These are phyloP conservation scores for Omphaloscelis lunosa DNA, from an alignment of 2,888 invertebrate species.

Conservation along the genomic window DNA sequence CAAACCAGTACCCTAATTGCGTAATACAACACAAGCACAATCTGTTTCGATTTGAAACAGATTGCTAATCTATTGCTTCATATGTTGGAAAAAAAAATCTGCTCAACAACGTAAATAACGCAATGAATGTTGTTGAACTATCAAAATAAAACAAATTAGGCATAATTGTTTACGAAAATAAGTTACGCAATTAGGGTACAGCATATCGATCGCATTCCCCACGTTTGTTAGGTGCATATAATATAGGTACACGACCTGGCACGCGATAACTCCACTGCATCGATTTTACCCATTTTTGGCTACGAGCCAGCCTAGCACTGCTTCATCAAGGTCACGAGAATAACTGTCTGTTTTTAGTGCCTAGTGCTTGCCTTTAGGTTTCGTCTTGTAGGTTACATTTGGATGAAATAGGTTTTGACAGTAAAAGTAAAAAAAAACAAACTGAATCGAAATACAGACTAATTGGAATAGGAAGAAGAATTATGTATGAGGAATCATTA, in stretches of 20 bases:
- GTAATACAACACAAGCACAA: too few species aligned
- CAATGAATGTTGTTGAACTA: too few species aligned
- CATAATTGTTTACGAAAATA: too few species aligned
- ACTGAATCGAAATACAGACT: too few species aligned
- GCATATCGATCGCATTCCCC: conserved; percentile 20
- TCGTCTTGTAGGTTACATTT: conserved; percentile 6
- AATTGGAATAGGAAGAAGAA: background rate
- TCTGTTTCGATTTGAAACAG: too few species aligned
- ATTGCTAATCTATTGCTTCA: too few species aligned
- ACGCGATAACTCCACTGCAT: conserved; percentile 59
- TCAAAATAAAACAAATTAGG: too few species aligned
- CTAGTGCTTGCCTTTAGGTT: conserved; percentile 34
- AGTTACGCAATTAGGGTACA: too few species aligned
- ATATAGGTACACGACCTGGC: conserved; percentile 38
- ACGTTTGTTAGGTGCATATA: conserved; percentile 33
- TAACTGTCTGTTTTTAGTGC: conserved; percentile 36
- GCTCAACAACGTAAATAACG: too few species aligned
- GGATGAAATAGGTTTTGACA: background rate
- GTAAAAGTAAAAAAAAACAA: too few species aligned
- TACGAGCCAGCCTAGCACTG: conserved; percentile 51
- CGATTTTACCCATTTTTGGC: conserved; percentile 68
- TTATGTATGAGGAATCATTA: background rate
- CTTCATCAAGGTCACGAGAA: conserved; percentile 53
- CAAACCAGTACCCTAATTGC: too few species aligned
- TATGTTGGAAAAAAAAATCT: too few species aligned